Percentiles rank a stretch among this genome's conserved stretches.
phyloP scores from a whole-genome alignment of 2,888 invertebrate genomes.

The Drosophila flavopinicola region DNA sequence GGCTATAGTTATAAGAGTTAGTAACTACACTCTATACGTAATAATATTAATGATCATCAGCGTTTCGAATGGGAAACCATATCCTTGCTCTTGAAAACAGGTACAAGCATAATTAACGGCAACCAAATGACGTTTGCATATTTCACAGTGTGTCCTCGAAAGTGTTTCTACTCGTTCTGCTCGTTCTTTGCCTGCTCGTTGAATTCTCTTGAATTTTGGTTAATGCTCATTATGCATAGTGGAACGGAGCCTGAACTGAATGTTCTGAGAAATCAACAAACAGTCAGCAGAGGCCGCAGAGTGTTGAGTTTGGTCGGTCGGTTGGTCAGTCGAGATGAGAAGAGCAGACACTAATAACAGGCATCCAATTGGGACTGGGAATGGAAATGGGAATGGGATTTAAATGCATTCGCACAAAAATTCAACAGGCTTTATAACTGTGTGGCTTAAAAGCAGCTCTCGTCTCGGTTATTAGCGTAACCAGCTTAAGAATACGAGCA shows the following conservation, averaged over 20 bases:
- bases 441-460: background rate
- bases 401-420: conserved; percentile 28
- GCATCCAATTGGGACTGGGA: conserved; percentile 13
- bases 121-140: conserved; percentile 63
- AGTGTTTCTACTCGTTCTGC: conserved; percentile 8
- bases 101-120: conserved; percentile 50
- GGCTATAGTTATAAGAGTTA: no score
- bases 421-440: background rate
- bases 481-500: conserved; percentile 12
- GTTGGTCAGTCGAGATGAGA: no score
- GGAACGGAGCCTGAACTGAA: conserved; percentile 38
- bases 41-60: conserved; percentile 1
- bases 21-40: background rate
- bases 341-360: conserved; percentile 42
- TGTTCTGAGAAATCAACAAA: conserved; percentile 58
- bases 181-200: conserved; percentile 34
- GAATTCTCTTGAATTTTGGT: conserved; percentile 62
- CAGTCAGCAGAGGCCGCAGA: conserved; percentile 9
- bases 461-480: background rate
- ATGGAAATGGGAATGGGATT: no score
- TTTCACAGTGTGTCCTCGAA: conserved; percentile 32
- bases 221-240: conserved; percentile 65
- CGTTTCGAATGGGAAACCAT: background rate
- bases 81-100: conserved; percentile 9
- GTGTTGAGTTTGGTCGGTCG: no score